Evolutionary conservation across 2,113 vertebrate species (phyloP).

Genomic region (Nothocercus julius): DNA sequence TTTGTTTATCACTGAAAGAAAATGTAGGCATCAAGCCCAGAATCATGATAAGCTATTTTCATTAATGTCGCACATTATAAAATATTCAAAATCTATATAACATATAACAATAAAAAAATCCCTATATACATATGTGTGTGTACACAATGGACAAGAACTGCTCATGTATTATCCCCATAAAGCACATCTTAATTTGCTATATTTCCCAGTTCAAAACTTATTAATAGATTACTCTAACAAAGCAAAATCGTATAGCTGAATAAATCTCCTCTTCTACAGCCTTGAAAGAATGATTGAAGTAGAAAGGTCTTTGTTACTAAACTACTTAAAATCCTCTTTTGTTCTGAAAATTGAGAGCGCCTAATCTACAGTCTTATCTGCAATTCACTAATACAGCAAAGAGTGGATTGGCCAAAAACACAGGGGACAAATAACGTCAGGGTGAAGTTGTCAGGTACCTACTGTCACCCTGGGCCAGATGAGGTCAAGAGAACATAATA

Average conservation of each 20-base stretch:
- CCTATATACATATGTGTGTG: background rate
- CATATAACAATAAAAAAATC: background rate
- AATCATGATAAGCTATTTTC: background rate
- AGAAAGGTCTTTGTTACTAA: background rate
- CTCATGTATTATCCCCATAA: background rate
- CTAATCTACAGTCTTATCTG: background rate
- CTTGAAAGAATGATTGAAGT: no score
- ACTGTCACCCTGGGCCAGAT: background rate
- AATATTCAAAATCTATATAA: background rate
- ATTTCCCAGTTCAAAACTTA: background rate
- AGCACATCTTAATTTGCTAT: background rate
- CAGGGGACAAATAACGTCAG: background rate
- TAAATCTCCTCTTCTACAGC: background rate
- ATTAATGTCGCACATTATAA: background rate
- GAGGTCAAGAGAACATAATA: background rate
- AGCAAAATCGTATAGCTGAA: background rate
- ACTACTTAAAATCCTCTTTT: background rate
- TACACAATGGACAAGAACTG: background rate
- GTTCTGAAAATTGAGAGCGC: background rate
- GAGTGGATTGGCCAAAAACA: background rate
- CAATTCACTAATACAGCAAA: background rate
- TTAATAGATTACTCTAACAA: background rate
- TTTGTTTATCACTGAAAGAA: background rate
- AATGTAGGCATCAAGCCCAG: background rate
- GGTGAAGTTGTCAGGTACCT: background rate